Evolutionary conservation across 2,888 invertebrate species (phyloP), one percentile per base, ranked within the genome.

Genomic region (Yponomeuta malinellus): DNA sequence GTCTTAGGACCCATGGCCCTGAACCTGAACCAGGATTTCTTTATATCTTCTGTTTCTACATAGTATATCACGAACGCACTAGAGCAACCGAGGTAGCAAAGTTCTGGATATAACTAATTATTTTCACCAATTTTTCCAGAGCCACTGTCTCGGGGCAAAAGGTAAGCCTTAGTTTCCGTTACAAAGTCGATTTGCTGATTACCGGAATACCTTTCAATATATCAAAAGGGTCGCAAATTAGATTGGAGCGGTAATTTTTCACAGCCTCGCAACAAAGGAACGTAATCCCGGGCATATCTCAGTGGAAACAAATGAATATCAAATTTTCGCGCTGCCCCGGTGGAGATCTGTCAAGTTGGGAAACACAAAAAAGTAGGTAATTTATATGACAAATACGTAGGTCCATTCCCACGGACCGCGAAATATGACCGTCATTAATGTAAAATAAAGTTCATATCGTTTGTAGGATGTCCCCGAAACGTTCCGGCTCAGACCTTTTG

Each of bases 331-430:
- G 79, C 78, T 78, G 78, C 79, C 79, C 82, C 71, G 70, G 70
- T 71, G 71, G 64, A 69, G 69, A 65, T 73, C 73, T 70, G 67
- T 72, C 73, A 82, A 81, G 82, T 65, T 43, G 31, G 12, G 65
- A 65, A 65, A 65, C 65, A 65, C 65, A 81, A 86, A 86, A 87
- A 87, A 86, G 84, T 82, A 82, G 82, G 84, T 83, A 87, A 87
- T 87, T 85, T 86, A 83, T 86, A 84, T 88, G 87, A 88, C 81
- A 86, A 87, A 88, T 88, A 80, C 81, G 81, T 81, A 83, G 85
- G 86, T 78, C 85, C 78, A 83, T 87, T 86, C 78, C 78, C 78
- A 76, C 79, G 84, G 83, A 83, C 80, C 78, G 78, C 85, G 85
- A 86, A 81, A 59, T 59, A 83, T 85, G 78, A 79, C 74, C 72